A percentile compares a stretch with the other conserved stretches of the same genome.
phyloP scores from a whole-genome alignment of 2,888 invertebrate species.

The Uloborus plumipes region DNA sequence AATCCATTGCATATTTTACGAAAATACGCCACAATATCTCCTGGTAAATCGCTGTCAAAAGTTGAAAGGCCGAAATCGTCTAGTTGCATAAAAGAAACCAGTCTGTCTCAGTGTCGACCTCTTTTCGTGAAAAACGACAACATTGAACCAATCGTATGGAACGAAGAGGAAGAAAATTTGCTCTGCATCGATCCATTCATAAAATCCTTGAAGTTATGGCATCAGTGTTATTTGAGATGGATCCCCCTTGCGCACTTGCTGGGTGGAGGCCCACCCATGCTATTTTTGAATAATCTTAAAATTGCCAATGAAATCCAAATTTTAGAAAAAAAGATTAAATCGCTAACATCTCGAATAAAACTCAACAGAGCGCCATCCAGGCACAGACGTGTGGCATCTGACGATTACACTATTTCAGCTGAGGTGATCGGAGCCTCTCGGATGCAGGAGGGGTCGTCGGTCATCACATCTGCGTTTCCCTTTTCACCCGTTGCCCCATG shows the following conservation, averaged over 20 bases:
- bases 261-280: conserved; percentile 76
- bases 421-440: conserved; percentile 51
- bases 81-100: conserved; percentile 47
- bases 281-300: conserved; percentile 71
- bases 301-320: conserved; percentile 72
- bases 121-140: conserved; percentile 23
- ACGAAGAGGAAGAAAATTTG: conserved; percentile 50
- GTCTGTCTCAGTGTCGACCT: conserved; percentile 44
- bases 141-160: conserved; percentile 35
- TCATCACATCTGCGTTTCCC: conserved; percentile 67
- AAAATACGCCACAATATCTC: conserved; percentile 35
- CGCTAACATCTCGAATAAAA: conserved; percentile 23
- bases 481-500: conserved; percentile 67
- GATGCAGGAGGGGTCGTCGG: conserved; percentile 47
- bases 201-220: conserved; percentile 81
- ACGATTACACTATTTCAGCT: conserved; percentile 63
- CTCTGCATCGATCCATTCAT: conserved; percentile 53
- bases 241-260: conserved; percentile 84
- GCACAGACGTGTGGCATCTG: conserved; percentile 62
- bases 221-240: conserved; percentile 92
- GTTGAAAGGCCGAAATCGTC: conserved; percentile 48
- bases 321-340: conserved; percentile 68
- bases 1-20: conserved; percentile 81
- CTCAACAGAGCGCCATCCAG: conserved; percentile 31
- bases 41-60: conserved; percentile 7